Percentiles rank a stretch among this genome's conserved stretches.
phyloP scores from a whole-genome alignment of 1,140 invertebrate species.

The Luehdorfia chinensis region DNA sequence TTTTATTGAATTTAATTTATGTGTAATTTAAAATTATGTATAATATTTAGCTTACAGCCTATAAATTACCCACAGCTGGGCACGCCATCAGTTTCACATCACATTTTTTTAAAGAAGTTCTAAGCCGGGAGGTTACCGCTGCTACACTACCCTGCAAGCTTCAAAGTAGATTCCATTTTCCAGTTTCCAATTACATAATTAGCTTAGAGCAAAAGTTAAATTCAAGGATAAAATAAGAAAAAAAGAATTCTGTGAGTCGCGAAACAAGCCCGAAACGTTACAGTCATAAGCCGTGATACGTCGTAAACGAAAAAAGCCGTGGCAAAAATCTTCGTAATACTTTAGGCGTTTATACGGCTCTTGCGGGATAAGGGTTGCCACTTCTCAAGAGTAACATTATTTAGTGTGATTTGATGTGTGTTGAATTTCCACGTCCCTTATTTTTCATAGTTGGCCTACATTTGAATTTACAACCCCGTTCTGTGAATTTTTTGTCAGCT shows the following conservation, averaged over 20 bases:
- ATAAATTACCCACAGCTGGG: too few species aligned
- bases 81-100: too few species aligned
- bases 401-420: slow-evolving; percentile 10
- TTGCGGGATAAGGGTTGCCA: slow-evolving; percentile 13
- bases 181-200: too few species aligned
- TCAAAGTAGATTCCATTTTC: too few species aligned
- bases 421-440: slow-evolving; percentile 5
- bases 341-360: slow-evolving; percentile 12
- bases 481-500: too few species aligned
- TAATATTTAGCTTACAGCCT: too few species aligned
- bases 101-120: too few species aligned
- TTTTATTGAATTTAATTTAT: too few species aligned
- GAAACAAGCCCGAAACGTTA: slow-evolving; percentile 9
- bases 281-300: slow-evolving; percentile 10
- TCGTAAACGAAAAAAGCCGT: slow-evolving; percentile 11
- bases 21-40: too few species aligned
- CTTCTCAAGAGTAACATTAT: slow-evolving; percentile 8
- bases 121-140: too few species aligned
- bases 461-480: slow-evolving; percentile 13
- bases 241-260: not conserved
- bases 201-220: slow-evolving; percentile 14
- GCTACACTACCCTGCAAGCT: too few species aligned
- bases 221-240: not conserved
- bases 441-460: slow-evolving; percentile 10
- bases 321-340: slow-evolving; percentile 13